Evolutionary conservation across 35 echinoderm and acorn worm genomes (phyloP).

Genomic region (Patiria miniata): DNA sequence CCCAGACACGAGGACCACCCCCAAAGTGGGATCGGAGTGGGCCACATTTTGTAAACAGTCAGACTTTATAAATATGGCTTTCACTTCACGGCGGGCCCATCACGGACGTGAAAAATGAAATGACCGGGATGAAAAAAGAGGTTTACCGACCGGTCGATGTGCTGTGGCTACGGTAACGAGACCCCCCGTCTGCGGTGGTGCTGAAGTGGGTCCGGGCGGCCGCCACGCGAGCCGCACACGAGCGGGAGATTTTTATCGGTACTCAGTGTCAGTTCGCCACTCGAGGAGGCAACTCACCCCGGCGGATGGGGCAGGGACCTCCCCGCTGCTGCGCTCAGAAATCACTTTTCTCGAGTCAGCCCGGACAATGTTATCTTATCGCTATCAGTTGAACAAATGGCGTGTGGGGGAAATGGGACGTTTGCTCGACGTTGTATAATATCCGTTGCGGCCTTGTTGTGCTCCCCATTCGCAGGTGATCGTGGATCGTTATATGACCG

Average conservation of each 20-base stretch:
- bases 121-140: no score
- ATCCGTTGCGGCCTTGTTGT: not conserved
- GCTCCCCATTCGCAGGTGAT: not conserved
- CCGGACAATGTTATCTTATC: slow-evolving; percentile 17
- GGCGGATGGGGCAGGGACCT: no score
- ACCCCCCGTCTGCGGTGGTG: not conserved
- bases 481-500: not conserved
- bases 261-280: not conserved
- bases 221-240: slow-evolving; percentile 7
- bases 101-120: no score
- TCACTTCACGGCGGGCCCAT: no score
- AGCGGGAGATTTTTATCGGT: slow-evolving; percentile 2
- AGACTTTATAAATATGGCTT: no score
- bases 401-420: not conserved
- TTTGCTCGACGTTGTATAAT: not conserved
- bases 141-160: no score
- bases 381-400: slow-evolving; percentile 16
- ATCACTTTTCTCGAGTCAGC: slow-evolving; percentile 21
- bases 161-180: no score
- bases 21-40: no score
- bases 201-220: not conserved
- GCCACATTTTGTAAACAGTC: no score
- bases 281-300: not conserved
- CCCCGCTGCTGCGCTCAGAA: not conserved
- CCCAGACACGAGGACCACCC: no score